Evolutionary conservation across 2,113 vertebrate genomes (phyloP).

Genomic region (Hypomesus transpacificus): DNA sequence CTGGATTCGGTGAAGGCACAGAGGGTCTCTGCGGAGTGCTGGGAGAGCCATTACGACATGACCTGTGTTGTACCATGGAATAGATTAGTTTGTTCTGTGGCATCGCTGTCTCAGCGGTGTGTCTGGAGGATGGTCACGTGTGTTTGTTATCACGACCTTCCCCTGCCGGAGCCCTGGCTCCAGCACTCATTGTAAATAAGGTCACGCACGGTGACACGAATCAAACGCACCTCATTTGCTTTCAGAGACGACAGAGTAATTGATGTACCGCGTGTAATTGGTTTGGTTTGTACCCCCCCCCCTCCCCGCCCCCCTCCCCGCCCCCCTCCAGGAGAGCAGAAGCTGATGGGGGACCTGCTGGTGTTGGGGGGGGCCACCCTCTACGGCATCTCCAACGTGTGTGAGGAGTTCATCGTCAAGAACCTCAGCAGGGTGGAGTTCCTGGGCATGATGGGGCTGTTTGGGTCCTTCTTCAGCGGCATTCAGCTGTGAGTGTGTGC

Average conservation of each 20-base stretch:
- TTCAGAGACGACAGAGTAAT: background rate
- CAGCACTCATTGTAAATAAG: background rate
- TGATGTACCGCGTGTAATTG: background rate
- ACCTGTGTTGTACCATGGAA: too few relatives aligned
- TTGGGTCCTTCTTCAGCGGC: conserved; percentile 96
- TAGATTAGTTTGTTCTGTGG: too few relatives aligned
- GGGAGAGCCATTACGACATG: too few relatives aligned
- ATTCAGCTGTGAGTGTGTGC: conserved; percentile 82
- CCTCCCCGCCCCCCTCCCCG: background rate
- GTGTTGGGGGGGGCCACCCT: conserved; percentile 88
- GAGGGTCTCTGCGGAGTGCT: too few relatives aligned
- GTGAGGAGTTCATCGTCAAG: conserved; percentile 93
- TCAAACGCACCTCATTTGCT: too few relatives aligned
- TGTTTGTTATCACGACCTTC: too few relatives aligned
- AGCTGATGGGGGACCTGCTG: conserved; percentile 88
- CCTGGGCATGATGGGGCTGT: conserved; percentile 94
- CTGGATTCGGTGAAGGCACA: too few relatives aligned
- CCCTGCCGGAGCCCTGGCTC: too few relatives aligned
- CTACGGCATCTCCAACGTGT: conserved; percentile 88
- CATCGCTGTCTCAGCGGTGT: too few relatives aligned
- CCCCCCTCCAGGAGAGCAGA: conserved; percentile 80
- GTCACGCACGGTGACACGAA: background rate
- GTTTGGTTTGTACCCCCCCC: background rate
- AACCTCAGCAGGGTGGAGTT: conserved; percentile 91
- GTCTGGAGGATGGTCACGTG: too few relatives aligned